Evolutionary conservation across 2,888 invertebrate species (phyloP), one percentile per base, ranked within the genome.

Genomic region (Nudaria mundana): DNA sequence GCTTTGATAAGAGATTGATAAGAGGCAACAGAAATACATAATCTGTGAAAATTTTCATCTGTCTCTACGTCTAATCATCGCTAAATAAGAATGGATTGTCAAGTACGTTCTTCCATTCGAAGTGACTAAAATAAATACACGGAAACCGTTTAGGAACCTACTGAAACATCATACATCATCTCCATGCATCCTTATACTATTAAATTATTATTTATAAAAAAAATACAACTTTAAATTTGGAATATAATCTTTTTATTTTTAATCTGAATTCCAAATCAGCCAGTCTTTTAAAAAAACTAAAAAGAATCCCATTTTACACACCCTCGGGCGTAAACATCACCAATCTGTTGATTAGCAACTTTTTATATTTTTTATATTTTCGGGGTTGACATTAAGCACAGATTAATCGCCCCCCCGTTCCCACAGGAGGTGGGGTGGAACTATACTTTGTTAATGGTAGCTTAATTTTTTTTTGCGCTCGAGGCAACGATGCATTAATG

Each of bases 331-430:
- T 52, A 63, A 76, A 73, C 70, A 66, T 69, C 66, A 70, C 73
- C 84, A 85, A 86, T 86, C 84, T 77, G 82, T 83, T 86, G 86
- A 86, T 86, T 86, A 80, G 86, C 76, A 73, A 68, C 75, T 81
- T 85, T 84, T 81, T 78, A 76, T 73, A 71, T 76, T 72, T 81
- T 84, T 81, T 78, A 76, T 74, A 71, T 75, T 73, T 80, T 78
- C 59, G 71, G 81, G 81, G 76, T 80, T 64, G 81, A 84, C 84
- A 82, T 85, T 86, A 87, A 87, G 80, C 73, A 78, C 76, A 72
- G 80, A 79, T 85, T 86, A 86, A 86, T 83, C 79, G 78, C 78
- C 74, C 79, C 75, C n/a, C 66, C 60, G 53, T 67, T 79, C 80
- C 80, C 81, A 63, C 44, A 70, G 71, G 71, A 58, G 49, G 52